Conservation (phyloP, 2,797 vertebrate genomes). For the Hemitrygon akajei region DNA sequence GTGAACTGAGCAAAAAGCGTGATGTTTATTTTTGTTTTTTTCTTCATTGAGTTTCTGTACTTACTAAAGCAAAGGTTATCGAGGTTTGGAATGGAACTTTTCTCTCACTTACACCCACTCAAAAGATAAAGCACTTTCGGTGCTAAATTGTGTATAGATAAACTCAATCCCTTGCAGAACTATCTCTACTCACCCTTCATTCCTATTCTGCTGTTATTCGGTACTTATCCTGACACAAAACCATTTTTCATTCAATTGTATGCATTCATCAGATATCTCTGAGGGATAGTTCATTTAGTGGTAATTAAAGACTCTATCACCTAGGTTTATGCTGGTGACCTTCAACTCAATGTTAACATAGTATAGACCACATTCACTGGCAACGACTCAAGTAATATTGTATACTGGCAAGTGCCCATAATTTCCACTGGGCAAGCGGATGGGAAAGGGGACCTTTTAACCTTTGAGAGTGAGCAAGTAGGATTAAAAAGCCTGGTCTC, state of each 20-base stretch:
- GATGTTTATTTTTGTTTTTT: neutral
- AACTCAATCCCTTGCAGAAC: neutral
- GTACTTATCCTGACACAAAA: neutral
- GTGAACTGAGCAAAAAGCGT: neutral
- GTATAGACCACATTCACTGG: neutral
- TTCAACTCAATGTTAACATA: neutral
- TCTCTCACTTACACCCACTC: conserved; percentile 16
- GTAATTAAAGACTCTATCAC: neutral
- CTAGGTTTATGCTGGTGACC: neutral
- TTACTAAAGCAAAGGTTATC: conserved; percentile 25
- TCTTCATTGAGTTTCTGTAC: neutral
- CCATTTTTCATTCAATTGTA: neutral
- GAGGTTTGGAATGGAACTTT: conserved; percentile 2
- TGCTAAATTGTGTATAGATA: neutral
- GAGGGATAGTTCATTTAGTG: neutral
- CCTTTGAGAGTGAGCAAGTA: neutral
- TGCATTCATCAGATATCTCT: no score
- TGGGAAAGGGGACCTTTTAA: neutral
- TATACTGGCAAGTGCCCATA: neutral
- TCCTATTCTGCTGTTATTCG: neutral
- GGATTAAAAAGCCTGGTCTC: neutral
- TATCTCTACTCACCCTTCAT: neutral
- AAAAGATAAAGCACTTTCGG: conserved; percentile 29
- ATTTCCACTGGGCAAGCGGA: neutral
- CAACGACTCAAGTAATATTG: neutral